Evolutionary conservation across 1,140 invertebrate genomes (phyloP).

Genomic region (Antheraea pernyi): DNA sequence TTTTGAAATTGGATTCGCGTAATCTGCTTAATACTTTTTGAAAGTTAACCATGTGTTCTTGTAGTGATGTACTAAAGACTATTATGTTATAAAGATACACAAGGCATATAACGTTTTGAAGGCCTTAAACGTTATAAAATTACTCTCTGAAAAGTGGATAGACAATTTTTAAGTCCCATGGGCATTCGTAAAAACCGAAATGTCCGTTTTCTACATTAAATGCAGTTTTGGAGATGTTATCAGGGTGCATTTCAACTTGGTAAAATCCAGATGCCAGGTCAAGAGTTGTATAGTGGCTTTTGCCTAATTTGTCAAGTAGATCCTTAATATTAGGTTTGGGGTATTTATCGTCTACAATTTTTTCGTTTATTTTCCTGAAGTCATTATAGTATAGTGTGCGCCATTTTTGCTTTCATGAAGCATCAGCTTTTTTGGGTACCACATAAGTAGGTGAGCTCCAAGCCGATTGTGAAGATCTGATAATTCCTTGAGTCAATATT

Average conservation of each 20-base stretch:
- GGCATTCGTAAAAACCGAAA: conserved; percentile 24
- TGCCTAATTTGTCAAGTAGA: conserved; percentile 19
- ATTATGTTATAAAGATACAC: conserved; percentile 73
- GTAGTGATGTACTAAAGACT: conserved; percentile 34
- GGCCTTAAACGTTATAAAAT: conserved; percentile 22
- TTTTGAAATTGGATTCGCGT: conserved; percentile 47
- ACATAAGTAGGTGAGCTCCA: no score
- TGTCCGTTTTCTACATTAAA: conserved; percentile 25
- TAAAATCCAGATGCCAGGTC: conserved; percentile 23
- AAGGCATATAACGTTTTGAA: conserved; percentile 21
- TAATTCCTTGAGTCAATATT: conserved; percentile 40
- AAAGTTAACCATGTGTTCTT: conserved; percentile 42
- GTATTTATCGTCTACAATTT: conserved; percentile 24
- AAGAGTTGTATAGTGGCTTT: conserved; percentile 19
- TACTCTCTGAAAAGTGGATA: conserved; percentile 19
- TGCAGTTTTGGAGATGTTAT: conserved; percentile 19
- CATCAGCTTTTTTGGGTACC: conserved; percentile 30
- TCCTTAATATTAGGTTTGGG: conserved; percentile 18
- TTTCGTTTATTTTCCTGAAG: conserved; percentile 40
- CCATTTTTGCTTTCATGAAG: conserved; percentile 26
- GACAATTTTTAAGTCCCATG: no score
- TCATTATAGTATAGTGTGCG: conserved; percentile 45
- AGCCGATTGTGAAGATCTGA: conserved; percentile 41
- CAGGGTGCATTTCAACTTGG: no score
- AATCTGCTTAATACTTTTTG: conserved; percentile 48